Base-by-base conservation (phyloP, 1,140 invertebrate species). In the Phocides pigmalion region DNA sequence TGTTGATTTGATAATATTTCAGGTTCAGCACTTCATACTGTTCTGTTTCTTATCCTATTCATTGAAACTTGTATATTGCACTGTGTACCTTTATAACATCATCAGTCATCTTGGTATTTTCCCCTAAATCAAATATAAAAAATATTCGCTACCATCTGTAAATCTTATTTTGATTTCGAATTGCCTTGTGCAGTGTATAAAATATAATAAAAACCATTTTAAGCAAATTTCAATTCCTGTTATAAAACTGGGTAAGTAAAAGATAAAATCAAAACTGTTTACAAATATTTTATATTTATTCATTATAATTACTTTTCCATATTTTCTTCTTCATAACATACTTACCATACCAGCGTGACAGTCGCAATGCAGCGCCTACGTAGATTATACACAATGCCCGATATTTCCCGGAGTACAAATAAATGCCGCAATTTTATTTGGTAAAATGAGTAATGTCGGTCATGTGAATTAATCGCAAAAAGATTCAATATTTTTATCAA, bases 301-400 rank as follows among this genome's bases (percentile, higher is more conserved):
- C 2, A 19, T n/a, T 2, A 44, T 44, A 17, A 16, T 44, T 44
- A 44, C 16, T 16, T 17, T 44, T 6, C 2, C n/a, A n/a, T 20
- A 9, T n/a, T 46, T 46, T 46, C 4, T 46, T 20, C 14, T 46
- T 46, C 42, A 17, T 12, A 20, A 20, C 16, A 46, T 46, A 46
- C 42, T 46, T 46, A 46, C 42, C 42, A 20, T 11, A 20, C 2
- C 11, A 20, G 17, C 19, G 42, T n/a, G 17, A 46, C 19, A n/a
- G 17, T 46, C 42, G 42, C 11, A 20, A 46, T 20, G 42, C 42
- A 46, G 42, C 42, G 17, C 32, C 32, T 35, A 35, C 32, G 25
- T 8, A 28, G 25, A n/a, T 35, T 28, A 28, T 28, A 28, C 25
- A 28, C 25, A 28, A 4, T 8, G 9, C 25, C 1, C 25, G 25